These are phyloP conservation scores for Paracyclopina nana DNA, from an alignment of 1,140 invertebrate genomes.

Conservation along the genomic window DNA sequence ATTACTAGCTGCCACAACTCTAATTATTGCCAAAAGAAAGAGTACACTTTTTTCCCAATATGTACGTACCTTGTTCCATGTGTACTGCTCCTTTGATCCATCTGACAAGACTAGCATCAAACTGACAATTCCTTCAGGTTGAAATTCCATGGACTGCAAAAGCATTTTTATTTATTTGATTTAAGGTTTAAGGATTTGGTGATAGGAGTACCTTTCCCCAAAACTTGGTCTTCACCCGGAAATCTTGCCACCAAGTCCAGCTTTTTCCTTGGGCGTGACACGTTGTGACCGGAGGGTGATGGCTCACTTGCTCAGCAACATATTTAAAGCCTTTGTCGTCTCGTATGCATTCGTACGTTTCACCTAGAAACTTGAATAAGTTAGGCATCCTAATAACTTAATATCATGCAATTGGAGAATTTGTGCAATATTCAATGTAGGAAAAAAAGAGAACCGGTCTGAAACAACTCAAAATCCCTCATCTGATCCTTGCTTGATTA, in stretches of 20 bases:
- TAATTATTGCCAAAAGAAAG: too few species aligned
- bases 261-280: slow-evolving; percentile 52
- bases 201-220: slow-evolving; percentile 45
- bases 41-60: too few species aligned
- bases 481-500: too few species aligned
- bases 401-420: too few species aligned
- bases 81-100: slow-evolving; percentile 26
- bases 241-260: slow-evolving; percentile 60
- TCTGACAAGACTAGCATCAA: not conserved
- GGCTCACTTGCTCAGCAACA: slow-evolving; percentile 54
- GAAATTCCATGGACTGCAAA: slow-evolving; percentile 51
- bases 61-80: too few species aligned
- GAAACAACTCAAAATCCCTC: too few species aligned
- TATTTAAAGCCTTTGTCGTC: slow-evolving; percentile 58
- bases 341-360: slow-evolving; percentile 58
- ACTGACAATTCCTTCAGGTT: slow-evolving; percentile 41
- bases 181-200: not conserved
- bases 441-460: too few species aligned
- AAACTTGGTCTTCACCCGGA: slow-evolving; percentile 63
- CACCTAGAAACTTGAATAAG: slow-evolving; percentile 44
- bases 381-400: too few species aligned
- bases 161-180: not conserved
- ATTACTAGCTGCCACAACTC: too few species aligned
- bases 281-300: slow-evolving; percentile 64
- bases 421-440: too few species aligned